Evolutionary conservation across 2,113 vertebrate species (phyloP), one percentile per base, ranked within the genome.

Genomic region (Echinops telfairi): DNA sequence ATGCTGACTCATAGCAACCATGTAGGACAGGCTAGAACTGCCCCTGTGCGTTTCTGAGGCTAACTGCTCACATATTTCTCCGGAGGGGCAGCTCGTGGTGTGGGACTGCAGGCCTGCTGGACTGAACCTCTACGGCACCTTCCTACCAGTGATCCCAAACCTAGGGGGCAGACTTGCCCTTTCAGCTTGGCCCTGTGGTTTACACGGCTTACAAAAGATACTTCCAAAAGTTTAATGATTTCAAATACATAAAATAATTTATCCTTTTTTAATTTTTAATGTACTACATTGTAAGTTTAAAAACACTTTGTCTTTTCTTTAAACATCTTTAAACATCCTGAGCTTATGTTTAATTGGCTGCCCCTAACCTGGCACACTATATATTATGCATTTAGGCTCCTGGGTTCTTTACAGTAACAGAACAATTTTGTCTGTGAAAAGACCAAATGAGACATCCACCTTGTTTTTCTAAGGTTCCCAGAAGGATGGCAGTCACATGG

Each of bases 391-490:
- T 95, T 97, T 86, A 76, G 77, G 78, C 47, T 88, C 90, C 85
- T 82, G 75, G 89, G 95, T 96, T 97, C 94, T 97, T 97, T 97
- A 97, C 94, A 94, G 96, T 96, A 96, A 97, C 92, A 95, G 92
- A 96, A 90, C 68, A 94, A 90, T 94, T 88, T 93, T 93, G 90
- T 96, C 92, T 95, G 94, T 88, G 93, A 90, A 94, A 86, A 96
- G 87, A 90, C 93, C 96, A 96, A 96, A 87, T 78, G 95, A 96
- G 96, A 94, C 81, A 96, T 95, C 83, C 31, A 91, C 73, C 90
- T 96, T 97, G 96, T 96, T 97, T 97, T 96, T 91, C 92, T 97
- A 95, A 90, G 43, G 93, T 91, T 95, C 96, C 96, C 96, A 95
- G 83, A 85, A 96, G 97, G 92, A 93, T 40, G 84, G 92, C 73